phyloP scores from a whole-genome alignment of 2,888 invertebrate species.

The Eubasilissa splendida region DNA sequence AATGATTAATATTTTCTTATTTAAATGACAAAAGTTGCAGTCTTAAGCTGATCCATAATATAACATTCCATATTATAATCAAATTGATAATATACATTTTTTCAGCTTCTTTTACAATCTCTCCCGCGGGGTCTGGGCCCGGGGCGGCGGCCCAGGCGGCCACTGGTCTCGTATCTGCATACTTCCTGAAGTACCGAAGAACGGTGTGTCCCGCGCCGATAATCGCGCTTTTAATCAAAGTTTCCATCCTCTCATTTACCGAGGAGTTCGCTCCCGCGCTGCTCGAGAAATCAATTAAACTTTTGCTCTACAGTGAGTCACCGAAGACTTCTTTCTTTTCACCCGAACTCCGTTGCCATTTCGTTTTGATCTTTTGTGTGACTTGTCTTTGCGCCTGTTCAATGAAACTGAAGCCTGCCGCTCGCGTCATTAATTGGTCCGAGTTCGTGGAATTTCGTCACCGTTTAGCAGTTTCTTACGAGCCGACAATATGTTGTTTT shows the following conservation, averaged over 20 bases:
- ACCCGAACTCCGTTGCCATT: constrained; percentile 14
- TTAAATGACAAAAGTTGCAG: too few relatives aligned
- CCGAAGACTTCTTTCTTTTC: constrained; percentile 5
- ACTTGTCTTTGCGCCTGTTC: background rate
- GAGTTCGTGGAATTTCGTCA: constrained; percentile 18
- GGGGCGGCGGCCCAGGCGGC: too few relatives aligned
- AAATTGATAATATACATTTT: too few relatives aligned
- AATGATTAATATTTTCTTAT: too few relatives aligned
- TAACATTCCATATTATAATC: too few relatives aligned
- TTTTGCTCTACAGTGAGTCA: constrained; percentile 12
- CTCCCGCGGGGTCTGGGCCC: too few relatives aligned
- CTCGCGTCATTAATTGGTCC: constrained; percentile 1
- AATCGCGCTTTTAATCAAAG: constrained; percentile 24
- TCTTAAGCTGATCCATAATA: too few relatives aligned
- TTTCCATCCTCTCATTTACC: constrained; percentile 1
- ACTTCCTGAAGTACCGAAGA: too few relatives aligned
- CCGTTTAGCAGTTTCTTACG: constrained; percentile 10
- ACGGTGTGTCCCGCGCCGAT: too few relatives aligned
- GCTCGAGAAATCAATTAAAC: constrained; percentile 27
- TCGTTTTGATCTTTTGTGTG: constrained; percentile 3
- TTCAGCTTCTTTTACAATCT: too few relatives aligned
- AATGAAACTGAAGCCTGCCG: constrained; percentile 13
- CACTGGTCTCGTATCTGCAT: too few relatives aligned
- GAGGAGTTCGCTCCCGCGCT: constrained; percentile 2
- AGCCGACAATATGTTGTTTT: background rate